Percentiles rank a stretch among this genome's conserved stretches.
These are phyloP conservation scores for Hetaerina americana DNA, from an alignment of 1,140 invertebrate species.

Conservation along the genomic window DNA sequence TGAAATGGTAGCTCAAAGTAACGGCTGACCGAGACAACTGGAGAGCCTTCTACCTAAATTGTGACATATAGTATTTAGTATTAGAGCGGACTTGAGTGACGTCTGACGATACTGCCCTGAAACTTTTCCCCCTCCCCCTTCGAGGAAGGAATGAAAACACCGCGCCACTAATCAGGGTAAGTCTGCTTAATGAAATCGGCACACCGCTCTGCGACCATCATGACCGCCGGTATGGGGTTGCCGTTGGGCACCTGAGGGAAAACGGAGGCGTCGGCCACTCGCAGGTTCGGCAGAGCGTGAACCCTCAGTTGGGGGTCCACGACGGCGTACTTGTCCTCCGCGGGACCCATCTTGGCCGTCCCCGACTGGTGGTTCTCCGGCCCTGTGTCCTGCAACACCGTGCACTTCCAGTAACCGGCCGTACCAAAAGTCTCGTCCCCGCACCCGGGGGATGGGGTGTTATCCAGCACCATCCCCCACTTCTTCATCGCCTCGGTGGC, in stretches of 20 bases:
- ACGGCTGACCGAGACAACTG: too few relatives aligned
- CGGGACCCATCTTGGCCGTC: conserved; percentile 46
- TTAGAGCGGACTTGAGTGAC: too few relatives aligned
- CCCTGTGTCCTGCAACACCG: conserved; percentile 17
- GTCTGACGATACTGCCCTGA: too few relatives aligned
- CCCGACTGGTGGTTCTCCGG: conserved; percentile 43
- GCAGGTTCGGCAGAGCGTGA: conserved; percentile 29
- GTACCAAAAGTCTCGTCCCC: conserved; percentile 15
- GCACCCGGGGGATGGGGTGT: conserved; percentile 17
- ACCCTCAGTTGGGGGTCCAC: conserved; percentile 36
- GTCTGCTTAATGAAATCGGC: conserved; percentile 24
- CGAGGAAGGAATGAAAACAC: too few relatives aligned
- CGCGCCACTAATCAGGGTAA: too few relatives aligned
- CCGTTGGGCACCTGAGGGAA: conserved; percentile 38
- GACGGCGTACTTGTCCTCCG: conserved; percentile 29
- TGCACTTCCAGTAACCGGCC: conserved; percentile 26
- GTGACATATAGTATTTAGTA: too few relatives aligned
- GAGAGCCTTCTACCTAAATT: too few relatives aligned
- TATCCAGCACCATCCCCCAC: conserved; percentile 17
- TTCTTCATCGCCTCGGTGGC: conserved; percentile 22
- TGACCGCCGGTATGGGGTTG: conserved; percentile 34
- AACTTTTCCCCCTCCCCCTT: too few relatives aligned
- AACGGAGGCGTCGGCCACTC: conserved; percentile 41
- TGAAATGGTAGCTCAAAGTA: too few relatives aligned
- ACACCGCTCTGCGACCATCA: conserved; percentile 37